Base-by-base conservation (phyloP, 2,797 vertebrate species). In the Paguma larvata region DNA sequence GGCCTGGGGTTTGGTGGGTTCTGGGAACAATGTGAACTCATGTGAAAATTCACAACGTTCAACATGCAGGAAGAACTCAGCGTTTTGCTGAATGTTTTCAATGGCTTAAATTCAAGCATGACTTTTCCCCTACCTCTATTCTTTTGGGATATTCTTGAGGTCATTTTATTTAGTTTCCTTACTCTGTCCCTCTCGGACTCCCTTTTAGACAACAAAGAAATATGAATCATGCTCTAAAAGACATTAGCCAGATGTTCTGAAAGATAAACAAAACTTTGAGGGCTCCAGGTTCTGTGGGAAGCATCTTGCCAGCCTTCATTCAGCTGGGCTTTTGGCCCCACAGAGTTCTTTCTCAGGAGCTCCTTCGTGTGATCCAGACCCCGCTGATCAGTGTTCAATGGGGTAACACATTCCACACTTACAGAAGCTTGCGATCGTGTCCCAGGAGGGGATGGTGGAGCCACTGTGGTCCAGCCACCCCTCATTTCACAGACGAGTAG, bases 61-160 rank as follows among this genome's bases (percentile, higher is more conserved):
- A 91, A 51, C 27, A 38, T 18, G 8, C 32, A 41, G 23, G 63
- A 83, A 90, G 89, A 95, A 44, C 23, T 41, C 70, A 48, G 25
- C 0, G 0, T 80, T 85, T 91, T 59, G 79, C 56, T 82, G 94
- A 94, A 93, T 95, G 46, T 95, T 97, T 95, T 96, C 51, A 94
- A 87, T 91, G 41, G 91, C 87, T 93, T 75, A 95, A 72, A 83
- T 89, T 95, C 68, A 94, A 91, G 62, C 32, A 38, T 12, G 70
- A 72, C 41, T 89, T 38, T 75, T 41, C 10, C 88, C 6, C 73
- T 6, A 34, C 38, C n/a, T 87, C 78, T 85, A 21, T 72, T 94
- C 94, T 96, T 94, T 85, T 30, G 78, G 65, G 90, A 95, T n/a
- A 89, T 68, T 93, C 56, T 84, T 89, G 16, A 78, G 51, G 78